phyloP scores from a whole-genome alignment of 2,888 invertebrate genomes.

The Ptychoptera albimana region DNA sequence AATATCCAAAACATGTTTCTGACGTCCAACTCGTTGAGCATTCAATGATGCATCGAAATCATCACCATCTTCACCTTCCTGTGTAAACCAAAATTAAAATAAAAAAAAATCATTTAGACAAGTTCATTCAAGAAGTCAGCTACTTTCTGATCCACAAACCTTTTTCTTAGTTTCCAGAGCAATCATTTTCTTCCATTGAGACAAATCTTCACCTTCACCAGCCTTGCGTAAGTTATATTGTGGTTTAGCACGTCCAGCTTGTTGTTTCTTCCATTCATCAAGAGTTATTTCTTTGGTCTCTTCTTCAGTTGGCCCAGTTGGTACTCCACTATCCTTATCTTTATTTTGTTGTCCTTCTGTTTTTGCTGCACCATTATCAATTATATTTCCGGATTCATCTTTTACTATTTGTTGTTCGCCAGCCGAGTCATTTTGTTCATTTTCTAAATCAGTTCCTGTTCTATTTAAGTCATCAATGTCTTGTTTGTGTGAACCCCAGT shows the following conservation, averaged over 20 bases:
- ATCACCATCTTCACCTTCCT: slow-evolving; percentile 44
- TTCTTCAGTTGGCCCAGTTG: slow-evolving; percentile 42
- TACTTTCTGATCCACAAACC: slow-evolving; percentile 26
- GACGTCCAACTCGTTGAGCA: slow-evolving; percentile 72
- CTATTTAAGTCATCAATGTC: slow-evolving; percentile 49
- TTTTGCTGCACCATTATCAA: no score
- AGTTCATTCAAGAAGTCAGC: no score
- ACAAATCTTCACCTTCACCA: slow-evolving; percentile 81
- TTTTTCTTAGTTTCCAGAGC: slow-evolving; percentile 62
- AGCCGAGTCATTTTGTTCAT: slow-evolving; percentile 39
- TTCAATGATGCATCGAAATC: slow-evolving; percentile 63
- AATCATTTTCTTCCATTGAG: slow-evolving; percentile 86
- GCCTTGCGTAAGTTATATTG: slow-evolving; percentile 85
- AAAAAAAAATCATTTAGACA: neutral
- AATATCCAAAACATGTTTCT: slow-evolving; percentile 72
- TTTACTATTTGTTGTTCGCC: slow-evolving; percentile 14
- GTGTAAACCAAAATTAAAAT: neutral
- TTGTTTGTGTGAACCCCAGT: slow-evolving; percentile 90
- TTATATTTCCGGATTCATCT: no score
- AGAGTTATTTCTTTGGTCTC: slow-evolving; percentile 77
- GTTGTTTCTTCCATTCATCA: slow-evolving; percentile 87
- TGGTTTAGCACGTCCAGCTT: slow-evolving; percentile 63
- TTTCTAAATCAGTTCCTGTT: slow-evolving; percentile 29
- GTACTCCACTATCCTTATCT: slow-evolving; percentile 28
- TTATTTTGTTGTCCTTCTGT: slow-evolving; percentile 3